Percentiles rank a stretch among this genome's conserved stretches.
Conservation (phyloP, 2,113 vertebrate genomes). For the Argyrosomus japonicus region DNA sequence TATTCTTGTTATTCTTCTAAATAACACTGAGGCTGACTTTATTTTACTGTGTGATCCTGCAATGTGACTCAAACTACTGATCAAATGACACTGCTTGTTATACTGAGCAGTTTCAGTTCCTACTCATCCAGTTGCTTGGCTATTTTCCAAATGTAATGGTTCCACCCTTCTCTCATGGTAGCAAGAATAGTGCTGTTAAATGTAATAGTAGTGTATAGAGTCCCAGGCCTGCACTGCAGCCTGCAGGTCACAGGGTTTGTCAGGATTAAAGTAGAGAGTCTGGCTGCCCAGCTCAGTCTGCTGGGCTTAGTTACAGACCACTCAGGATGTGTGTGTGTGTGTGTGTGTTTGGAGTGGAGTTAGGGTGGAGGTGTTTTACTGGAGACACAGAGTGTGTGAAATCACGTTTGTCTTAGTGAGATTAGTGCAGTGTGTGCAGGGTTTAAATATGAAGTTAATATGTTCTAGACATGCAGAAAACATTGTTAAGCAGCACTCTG, state of each 20-base stretch:
- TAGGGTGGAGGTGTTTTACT: slow-evolving; percentile 53
- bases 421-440: slow-evolving; percentile 52
- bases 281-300: slow-evolving; percentile 63
- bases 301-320: slow-evolving; percentile 67
- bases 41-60: neutral
- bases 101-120: slow-evolving; percentile 24
- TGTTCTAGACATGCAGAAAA: slow-evolving; percentile 41
- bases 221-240: slow-evolving; percentile 31
- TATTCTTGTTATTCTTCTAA: neutral
- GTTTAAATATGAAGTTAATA: slow-evolving; percentile 42
- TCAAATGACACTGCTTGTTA: slow-evolving; percentile 6
- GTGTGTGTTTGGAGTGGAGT: slow-evolving; percentile 13
- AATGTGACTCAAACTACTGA: slow-evolving; percentile 18
- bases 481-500: slow-evolving; percentile 49
- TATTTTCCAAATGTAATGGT: slow-evolving; percentile 31
- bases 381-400: slow-evolving; percentile 53
- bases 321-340: slow-evolving; percentile 53
- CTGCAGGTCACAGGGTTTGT: slow-evolving; percentile 77
- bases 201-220: slow-evolving; percentile 41
- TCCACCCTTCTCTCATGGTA: slow-evolving; percentile 38
- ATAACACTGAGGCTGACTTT: neutral
- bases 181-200: slow-evolving; percentile 32
- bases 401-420: slow-evolving; percentile 52
- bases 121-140: slow-evolving; percentile 10
- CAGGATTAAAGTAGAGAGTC: slow-evolving; percentile 69